phyloP scores from a whole-genome alignment of 1,140 invertebrate species.

The Drosophila micromelanica region DNA sequence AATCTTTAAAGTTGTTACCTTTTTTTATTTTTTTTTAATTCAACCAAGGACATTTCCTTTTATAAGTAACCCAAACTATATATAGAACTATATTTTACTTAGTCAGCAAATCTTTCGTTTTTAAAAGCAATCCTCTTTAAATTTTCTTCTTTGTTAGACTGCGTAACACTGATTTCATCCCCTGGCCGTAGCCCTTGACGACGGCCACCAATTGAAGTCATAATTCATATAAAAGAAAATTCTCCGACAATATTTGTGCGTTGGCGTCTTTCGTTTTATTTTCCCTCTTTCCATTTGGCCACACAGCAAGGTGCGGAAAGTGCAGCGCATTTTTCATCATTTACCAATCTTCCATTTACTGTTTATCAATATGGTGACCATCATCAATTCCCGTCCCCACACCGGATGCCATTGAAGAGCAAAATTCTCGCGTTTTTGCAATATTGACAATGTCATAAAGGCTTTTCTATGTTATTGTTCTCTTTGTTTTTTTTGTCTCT shows the following conservation, averaged over 20 bases:
- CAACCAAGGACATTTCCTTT: constrained; percentile 1
- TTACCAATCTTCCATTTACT: constrained; percentile 52
- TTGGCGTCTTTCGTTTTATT: constrained; percentile 56
- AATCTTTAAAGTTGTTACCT: background rate
- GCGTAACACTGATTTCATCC: constrained; percentile 3
- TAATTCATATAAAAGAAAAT: constrained; percentile 76
- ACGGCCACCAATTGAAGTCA: constrained; percentile 34
- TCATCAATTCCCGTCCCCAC: constrained; percentile 15
- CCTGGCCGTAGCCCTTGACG: background rate
- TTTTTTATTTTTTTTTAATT: constrained; percentile 9
- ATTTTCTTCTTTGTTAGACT: constrained; percentile 13
- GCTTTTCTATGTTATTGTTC: constrained; percentile 21
- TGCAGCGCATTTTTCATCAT: constrained; percentile 80
- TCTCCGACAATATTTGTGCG: constrained; percentile 73
- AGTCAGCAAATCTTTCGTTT: constrained; percentile 11
- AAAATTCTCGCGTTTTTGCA: constrained; percentile 13
- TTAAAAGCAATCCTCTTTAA: constrained; percentile 38
- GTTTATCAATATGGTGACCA: constrained; percentile 68
- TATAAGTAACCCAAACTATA: constrained; percentile 27
- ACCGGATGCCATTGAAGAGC: constrained; percentile 14
- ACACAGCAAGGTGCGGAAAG: constrained; percentile 72
- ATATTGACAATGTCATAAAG: constrained; percentile 39
- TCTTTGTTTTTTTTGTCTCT: background rate
- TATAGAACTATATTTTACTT: constrained; percentile 37
- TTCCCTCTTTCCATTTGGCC: constrained; percentile 41